Conservation (phyloP, 2,797 vertebrate genomes). For the Orientallactaga sibirica region DNA sequence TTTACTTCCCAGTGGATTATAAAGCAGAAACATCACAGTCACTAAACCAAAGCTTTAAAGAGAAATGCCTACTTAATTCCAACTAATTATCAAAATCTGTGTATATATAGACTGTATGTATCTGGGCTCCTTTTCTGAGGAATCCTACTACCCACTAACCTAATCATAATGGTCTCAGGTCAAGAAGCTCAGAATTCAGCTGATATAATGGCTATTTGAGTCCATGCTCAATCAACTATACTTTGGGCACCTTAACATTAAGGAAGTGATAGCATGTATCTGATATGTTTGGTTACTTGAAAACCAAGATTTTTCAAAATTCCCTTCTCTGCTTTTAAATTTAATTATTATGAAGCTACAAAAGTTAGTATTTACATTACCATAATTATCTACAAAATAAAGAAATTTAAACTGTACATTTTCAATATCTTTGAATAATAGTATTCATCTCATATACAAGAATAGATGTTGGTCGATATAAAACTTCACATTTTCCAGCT, state of each 20-base stretch:
- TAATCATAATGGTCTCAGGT: conserved; percentile 12
- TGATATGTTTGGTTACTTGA: conserved; percentile 71
- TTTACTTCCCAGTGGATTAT: neutral
- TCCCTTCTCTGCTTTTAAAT: conserved; percentile 58
- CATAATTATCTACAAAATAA: conserved; percentile 60
- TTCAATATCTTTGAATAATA: conserved; percentile 13
- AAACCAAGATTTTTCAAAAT: conserved; percentile 68
- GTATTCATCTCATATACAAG: neutral
- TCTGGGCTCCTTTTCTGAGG: neutral
- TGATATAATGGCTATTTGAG: conserved; percentile 18
- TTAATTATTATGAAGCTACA: conserved; percentile 66
- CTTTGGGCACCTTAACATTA: conserved; percentile 4
- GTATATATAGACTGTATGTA: neutral
- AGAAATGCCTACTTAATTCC: neutral
- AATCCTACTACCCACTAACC: neutral
- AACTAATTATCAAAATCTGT: conserved; percentile 13
- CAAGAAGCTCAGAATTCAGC: conserved; percentile 44
- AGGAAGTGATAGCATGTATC: conserved; percentile 57
- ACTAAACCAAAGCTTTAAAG: conserved; percentile 18
- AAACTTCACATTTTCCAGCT: conserved; percentile 43
- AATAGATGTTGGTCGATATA: conserved; percentile 49
- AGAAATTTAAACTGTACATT: conserved; percentile 40
- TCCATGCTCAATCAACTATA: conserved; percentile 59
- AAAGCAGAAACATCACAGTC: neutral
- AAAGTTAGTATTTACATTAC: neutral